Evolutionary conservation across 1,140 invertebrate species (phyloP).

Genomic region (Drosophila truncata): DNA sequence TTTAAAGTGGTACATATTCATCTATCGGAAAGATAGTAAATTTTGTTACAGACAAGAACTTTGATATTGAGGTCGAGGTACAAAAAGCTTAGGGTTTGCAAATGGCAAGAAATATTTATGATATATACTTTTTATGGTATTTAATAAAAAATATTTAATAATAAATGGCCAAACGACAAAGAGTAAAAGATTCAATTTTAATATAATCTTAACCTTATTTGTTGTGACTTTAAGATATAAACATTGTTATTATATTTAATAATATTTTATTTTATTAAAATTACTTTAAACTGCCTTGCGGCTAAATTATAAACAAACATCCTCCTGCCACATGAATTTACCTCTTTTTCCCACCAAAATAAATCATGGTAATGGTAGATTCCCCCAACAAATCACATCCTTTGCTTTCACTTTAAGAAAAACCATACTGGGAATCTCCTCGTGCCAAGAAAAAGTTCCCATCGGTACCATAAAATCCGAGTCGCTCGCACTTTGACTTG

Average conservation of each 20-base stretch:
- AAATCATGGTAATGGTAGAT: constrained; percentile 21
- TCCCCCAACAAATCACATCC: constrained; percentile 33
- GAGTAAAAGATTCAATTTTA: too few relatives aligned
- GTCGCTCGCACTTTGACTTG: constrained; percentile 50
- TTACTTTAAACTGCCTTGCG: not conserved
- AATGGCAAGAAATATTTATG: not conserved
- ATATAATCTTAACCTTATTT: too few relatives aligned
- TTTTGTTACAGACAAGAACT: constrained; percentile 13
- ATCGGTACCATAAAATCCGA: constrained; percentile 15
- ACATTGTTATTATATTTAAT: not conserved
- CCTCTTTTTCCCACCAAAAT: constrained; percentile 13
- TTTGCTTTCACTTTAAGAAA: constrained; percentile 46
- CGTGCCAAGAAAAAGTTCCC: constrained; percentile 34
- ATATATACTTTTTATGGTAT: not conserved
- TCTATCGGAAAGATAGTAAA: constrained; percentile 27
- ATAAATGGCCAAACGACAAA: too few relatives aligned
- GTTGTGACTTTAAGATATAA: too few relatives aligned
- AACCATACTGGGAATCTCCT: constrained; percentile 33
- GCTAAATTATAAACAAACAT: not conserved
- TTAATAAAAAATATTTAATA: too few relatives aligned
- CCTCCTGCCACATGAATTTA: not conserved
- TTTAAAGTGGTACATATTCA: constrained; percentile 32
- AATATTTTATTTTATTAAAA: too few relatives aligned
- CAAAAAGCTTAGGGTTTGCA: not conserved
- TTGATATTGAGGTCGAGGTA: constrained; percentile 1